These are phyloP conservation scores for Mobula hypostoma DNA, from an alignment of 2,113 vertebrate species.

Conservation along the genomic window DNA sequence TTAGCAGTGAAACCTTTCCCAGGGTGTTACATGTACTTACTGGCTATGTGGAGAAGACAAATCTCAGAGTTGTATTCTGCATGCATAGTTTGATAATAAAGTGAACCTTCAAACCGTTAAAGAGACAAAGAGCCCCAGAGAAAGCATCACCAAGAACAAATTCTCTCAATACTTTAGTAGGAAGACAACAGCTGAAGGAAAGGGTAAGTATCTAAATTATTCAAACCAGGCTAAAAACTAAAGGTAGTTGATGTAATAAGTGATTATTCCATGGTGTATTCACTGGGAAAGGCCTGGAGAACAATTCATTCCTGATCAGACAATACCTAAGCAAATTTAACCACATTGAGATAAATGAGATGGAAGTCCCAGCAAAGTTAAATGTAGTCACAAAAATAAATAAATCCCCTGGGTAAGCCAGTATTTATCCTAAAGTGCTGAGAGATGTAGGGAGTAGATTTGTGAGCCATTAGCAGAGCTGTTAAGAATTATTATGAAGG, in stretches of 20 bases:
- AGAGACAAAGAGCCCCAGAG: not conserved
- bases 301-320: not conserved
- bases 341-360: not conserved
- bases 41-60: no score
- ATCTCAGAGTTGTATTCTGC: no score
- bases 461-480: not conserved
- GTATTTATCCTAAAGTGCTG: not conserved
- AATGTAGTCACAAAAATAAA: not conserved
- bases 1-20: no score
- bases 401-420: not conserved
- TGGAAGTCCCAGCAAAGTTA: conserved; percentile 4
- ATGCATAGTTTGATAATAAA: no score
- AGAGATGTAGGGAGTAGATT: not conserved
- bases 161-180: not conserved
- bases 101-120: no score
- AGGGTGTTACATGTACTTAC: no score
- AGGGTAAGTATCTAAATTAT: not conserved
- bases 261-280: not conserved
- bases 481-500: not conserved
- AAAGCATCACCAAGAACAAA: not conserved
- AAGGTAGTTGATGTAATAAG: not conserved
- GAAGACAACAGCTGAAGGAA: not conserved
- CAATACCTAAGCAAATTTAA: not conserved
- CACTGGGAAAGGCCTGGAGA: not conserved
- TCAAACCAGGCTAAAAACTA: not conserved